Base-by-base conservation (phyloP, 2,797 vertebrate genomes). In the Cyclura pinguis region DNA sequence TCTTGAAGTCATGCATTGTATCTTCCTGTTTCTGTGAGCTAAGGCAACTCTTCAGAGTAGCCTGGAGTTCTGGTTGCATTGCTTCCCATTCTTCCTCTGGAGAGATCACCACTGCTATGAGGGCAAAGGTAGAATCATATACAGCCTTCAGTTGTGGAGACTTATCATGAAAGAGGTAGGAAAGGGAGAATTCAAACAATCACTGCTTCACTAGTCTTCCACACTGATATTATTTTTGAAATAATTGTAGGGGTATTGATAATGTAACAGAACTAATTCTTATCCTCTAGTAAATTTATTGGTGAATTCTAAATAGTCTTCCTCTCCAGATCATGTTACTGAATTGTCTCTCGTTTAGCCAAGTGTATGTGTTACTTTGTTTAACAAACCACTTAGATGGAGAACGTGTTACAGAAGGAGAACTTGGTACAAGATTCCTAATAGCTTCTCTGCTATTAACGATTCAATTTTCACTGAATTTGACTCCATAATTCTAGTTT, bases 21-120 rank as follows among this genome's bases (percentile, higher is more conserved):
- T 94, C 92, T 1, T 97, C 97, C 16, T 97, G 96, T 59, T 95
- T 84, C 27, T 86, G 87, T 20, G 90, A 96, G 88, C 98, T 94
- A 86, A 99, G 96, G 72, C 98, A 96, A 47, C 97, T 94, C 80
- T 91, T 94, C 92, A 97, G 96, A 1, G 98, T 98, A 90, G 96
- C 92, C 57, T 93, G 97, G 90, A 99, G 88, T 95, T 99, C 99
- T 2, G 99, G 99, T 92, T 98, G 97, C 99, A 99, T 99, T 0
- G 98, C 98, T 55, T 98, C 97, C 99, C 99, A 99, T 90, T 99
- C 97, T 95, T 99, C 99, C 9, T 98, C 97, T 1, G 98, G 98
- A 57, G 97, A 93, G 27, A 98, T 97, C 14, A 95, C 96, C 3
- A 97, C 89, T 76, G 97, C 98, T 98, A 95, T 80, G 92, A 32